phyloP scores from a whole-genome alignment of 23 tunicate species.

The Oikopleura albicans region DNA sequence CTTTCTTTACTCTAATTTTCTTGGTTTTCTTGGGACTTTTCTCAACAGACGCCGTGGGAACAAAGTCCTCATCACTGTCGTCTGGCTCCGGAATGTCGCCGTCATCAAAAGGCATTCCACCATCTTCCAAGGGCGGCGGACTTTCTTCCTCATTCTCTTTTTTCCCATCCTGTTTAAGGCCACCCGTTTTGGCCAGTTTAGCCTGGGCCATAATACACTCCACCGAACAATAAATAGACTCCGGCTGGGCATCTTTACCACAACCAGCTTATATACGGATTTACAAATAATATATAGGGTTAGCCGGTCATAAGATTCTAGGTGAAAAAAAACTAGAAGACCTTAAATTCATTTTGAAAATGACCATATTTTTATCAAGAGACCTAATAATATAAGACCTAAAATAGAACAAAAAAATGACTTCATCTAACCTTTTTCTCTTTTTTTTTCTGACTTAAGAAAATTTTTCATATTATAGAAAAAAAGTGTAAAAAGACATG shows the following conservation, averaged over 20 bases:
- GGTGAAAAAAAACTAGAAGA: too few relatives aligned
- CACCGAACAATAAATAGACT: neutral
- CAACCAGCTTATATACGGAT: neutral
- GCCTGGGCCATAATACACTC: neutral
- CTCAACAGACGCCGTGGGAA: neutral
- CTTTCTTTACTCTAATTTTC: neutral
- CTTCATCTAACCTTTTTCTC: too few relatives aligned
- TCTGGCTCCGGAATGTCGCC: neutral
- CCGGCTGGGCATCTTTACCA: neutral
- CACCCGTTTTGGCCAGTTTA: neutral
- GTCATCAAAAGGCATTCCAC: neutral
- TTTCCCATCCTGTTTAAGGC: neutral
- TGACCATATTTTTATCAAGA: too few relatives aligned
- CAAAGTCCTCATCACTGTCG: neutral
- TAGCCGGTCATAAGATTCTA: too few relatives aligned
- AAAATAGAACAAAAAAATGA: too few relatives aligned
- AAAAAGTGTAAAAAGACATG: too few relatives aligned
- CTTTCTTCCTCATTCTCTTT: neutral
- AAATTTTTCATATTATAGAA: too few relatives aligned
- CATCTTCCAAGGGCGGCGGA: neutral
- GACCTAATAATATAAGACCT: too few relatives aligned
- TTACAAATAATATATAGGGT: too few relatives aligned
- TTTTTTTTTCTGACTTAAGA: too few relatives aligned
- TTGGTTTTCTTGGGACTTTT: neutral
- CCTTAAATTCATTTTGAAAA: too few relatives aligned